A percentile compares a stretch with the other conserved stretches of the same genome.
phyloP scores from a whole-genome alignment of 2,797 vertebrate species.

The Manis pentadactyla region DNA sequence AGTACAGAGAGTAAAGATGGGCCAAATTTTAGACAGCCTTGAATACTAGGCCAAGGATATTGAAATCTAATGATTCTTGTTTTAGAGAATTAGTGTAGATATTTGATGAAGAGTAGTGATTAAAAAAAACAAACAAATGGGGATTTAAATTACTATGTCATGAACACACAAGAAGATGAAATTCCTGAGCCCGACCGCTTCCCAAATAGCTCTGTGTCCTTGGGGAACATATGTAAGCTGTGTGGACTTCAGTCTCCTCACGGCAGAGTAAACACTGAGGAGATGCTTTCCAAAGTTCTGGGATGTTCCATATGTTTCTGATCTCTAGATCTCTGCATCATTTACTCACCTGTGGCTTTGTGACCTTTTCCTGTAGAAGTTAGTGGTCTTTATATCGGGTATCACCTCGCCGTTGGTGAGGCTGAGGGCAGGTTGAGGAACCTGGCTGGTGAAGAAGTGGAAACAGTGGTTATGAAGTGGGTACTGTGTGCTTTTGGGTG shows the following conservation, averaged over 20 bases:
- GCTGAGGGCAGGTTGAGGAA: background rate
- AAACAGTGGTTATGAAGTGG: background rate
- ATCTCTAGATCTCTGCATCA: background rate
- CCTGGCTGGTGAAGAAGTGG: background rate
- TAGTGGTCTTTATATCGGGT: background rate
- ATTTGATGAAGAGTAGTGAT: background rate
- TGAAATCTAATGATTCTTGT: background rate
- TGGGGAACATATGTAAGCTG: background rate
- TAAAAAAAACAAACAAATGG: background rate
- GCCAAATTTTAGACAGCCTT: background rate
- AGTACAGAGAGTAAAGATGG: background rate
- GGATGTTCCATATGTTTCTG: background rate
- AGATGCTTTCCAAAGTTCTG: background rate
- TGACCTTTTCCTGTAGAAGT: background rate
- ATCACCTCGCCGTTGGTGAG: background rate
- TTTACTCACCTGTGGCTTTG: background rate
- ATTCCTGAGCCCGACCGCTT: background rate
- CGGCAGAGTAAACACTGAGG: background rate
- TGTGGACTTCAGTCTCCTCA: background rate
- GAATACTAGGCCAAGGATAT: background rate
- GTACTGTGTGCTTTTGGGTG: background rate
- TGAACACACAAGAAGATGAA: background rate
- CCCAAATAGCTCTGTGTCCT: background rate
- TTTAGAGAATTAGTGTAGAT: background rate
- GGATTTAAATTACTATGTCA: background rate